A percentile compares a stretch with the other conserved stretches of the same genome.
phyloP scores from a whole-genome alignment of 2,113 vertebrate species.

The Cyprinodon tularosa region DNA sequence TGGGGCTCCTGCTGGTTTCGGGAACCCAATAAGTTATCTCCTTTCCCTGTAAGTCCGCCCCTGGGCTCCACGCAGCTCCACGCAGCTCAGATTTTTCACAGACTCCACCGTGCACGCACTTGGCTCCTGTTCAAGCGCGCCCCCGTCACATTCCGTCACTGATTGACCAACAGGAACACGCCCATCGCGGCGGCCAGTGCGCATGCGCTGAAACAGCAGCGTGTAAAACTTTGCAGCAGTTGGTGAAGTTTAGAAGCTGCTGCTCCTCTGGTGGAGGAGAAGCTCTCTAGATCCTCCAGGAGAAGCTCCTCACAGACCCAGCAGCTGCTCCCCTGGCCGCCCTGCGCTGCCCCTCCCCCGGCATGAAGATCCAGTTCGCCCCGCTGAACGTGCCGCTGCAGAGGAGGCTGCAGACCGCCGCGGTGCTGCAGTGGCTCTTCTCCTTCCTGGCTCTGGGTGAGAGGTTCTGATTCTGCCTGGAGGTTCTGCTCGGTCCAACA shows the following conservation, averaged over 20 bases:
- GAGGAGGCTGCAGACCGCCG: slow-evolving; percentile 83
- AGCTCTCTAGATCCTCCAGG: neutral
- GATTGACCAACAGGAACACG: slow-evolving; percentile 50
- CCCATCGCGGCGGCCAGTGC: neutral
- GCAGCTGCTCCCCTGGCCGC: neutral
- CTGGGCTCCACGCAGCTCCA: no score
- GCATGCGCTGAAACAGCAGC: slow-evolving; percentile 35
- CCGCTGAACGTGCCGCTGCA: slow-evolving; percentile 80
- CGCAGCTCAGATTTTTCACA: no score
- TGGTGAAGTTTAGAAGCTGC: neutral
- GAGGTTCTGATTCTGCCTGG: no score
- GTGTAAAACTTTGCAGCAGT: neutral
- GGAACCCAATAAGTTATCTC: no score
- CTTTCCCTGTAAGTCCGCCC: no score
- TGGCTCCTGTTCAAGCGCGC: neutral
- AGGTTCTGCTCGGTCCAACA: no score
- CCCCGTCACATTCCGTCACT: neutral
- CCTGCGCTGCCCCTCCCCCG: slow-evolving; percentile 7
- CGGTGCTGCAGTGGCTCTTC: slow-evolving; percentile 85
- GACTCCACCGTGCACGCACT: slow-evolving; percentile 10
- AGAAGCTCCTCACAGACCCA: neutral
- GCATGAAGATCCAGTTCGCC: slow-evolving; percentile 84
- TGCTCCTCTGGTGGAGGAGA: neutral
- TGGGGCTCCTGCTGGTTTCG: no score
- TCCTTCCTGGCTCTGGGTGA: slow-evolving; percentile 82